Percentiles rank a stretch among this genome's conserved stretches.
Evolutionary conservation across 2,113 vertebrate species (phyloP).

Genomic region (Indicator maculatus): DNA sequence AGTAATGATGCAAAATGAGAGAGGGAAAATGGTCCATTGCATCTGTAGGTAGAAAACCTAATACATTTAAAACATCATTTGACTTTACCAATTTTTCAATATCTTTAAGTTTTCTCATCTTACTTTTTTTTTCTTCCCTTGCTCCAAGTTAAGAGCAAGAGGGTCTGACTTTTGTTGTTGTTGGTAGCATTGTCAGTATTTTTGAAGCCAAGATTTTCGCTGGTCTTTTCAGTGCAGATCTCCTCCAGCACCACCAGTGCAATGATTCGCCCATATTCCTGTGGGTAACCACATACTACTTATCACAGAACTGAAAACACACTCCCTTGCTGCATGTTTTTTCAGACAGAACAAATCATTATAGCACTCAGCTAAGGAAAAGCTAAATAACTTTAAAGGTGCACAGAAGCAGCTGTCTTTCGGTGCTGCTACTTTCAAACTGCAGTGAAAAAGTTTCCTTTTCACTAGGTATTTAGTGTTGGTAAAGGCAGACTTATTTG

Average conservation of each 20-base stretch:
- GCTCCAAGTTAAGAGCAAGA: not conserved
- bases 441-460: not conserved
- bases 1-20: conserved; percentile 31
- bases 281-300: not conserved
- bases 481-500: not conserved
- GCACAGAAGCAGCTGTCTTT: conserved; percentile 31
- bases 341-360: conserved; percentile 54
- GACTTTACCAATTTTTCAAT: conserved; percentile 22
- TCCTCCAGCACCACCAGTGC: not conserved
- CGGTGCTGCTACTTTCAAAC: not conserved
- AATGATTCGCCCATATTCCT: not conserved
- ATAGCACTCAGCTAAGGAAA: conserved; percentile 40
- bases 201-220: not conserved
- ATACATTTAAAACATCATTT: conserved; percentile 11
- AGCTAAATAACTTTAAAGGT: conserved; percentile 28
- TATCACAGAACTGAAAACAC: conserved; percentile 62
- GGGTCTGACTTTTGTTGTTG: not conserved
- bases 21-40: not conserved
- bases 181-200: not conserved
- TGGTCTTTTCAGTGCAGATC: not conserved
- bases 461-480: not conserved
- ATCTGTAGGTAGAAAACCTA: conserved; percentile 22
- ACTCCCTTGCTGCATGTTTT: conserved; percentile 59
- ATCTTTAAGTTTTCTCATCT: conserved; percentile 8
- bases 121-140: not conserved